phyloP scores from a whole-genome alignment of 2,113 vertebrate genomes.

The Myotis davidii region DNA sequence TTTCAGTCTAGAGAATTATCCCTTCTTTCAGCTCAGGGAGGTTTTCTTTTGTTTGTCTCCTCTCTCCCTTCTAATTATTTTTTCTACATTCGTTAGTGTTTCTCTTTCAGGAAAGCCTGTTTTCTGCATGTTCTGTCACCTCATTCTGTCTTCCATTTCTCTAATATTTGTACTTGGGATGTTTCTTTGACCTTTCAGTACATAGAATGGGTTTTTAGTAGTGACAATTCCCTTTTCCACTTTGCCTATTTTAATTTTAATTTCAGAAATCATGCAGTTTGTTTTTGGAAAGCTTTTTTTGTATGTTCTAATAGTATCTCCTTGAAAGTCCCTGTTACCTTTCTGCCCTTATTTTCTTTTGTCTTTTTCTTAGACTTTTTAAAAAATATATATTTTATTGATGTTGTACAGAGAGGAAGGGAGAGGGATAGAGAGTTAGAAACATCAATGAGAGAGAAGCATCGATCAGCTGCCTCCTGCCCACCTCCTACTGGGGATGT shows the following conservation, averaged over 20 bases:
- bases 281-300: not conserved
- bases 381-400: too few species aligned
- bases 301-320: not conserved
- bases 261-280: constrained; percentile 1
- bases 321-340: not conserved
- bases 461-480: too few species aligned
- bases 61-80: not conserved
- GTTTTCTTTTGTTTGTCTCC: not conserved
- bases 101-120: not conserved
- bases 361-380: not conserved
- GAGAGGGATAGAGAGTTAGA: too few species aligned
- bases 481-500: too few species aligned
- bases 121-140: not conserved
- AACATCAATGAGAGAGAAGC: too few species aligned
- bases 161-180: not conserved
- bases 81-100: not conserved
- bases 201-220: not conserved
- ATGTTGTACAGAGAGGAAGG: too few species aligned
- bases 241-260: constrained; percentile 32
- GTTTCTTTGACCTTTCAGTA: not conserved
- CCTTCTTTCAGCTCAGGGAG: not conserved
- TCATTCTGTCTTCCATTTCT: not conserved
- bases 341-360: not conserved
- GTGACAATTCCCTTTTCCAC: not conserved
- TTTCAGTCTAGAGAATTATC: not conserved